Conservation (phyloP, 2,888 invertebrate species). For the Acleris sparsana region DNA sequence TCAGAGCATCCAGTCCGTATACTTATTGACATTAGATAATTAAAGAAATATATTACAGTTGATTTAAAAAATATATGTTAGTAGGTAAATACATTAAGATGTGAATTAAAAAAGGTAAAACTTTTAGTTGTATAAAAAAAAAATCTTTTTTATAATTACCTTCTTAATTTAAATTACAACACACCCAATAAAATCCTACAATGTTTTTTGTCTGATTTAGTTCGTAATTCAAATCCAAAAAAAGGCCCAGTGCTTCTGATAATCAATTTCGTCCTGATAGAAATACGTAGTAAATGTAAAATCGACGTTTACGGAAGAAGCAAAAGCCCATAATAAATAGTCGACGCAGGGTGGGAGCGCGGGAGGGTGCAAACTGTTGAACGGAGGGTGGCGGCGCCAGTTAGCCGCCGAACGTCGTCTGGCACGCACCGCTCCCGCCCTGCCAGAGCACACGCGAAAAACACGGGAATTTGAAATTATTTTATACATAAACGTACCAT, state of each 20-base stretch:
- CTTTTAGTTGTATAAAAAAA: too few species aligned
- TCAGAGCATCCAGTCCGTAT: too few species aligned
- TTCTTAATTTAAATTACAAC: too few species aligned
- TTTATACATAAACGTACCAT: conserved; percentile 4
- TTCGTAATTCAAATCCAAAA: not conserved
- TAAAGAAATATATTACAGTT: too few species aligned
- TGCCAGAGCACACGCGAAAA: conserved; percentile 41
- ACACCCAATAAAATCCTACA: too few species aligned
- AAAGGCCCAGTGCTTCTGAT: not conserved
- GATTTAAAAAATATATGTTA: too few species aligned
- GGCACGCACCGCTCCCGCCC: conserved; percentile 52
- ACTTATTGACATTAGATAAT: too few species aligned
- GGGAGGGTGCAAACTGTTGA: conserved; percentile 81
- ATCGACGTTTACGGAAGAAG: conserved; percentile 26
- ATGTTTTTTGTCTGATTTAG: too few species aligned
- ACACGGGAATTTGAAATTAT: conserved; percentile 3
- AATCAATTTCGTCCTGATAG: not conserved
- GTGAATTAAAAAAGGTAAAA: too few species aligned
- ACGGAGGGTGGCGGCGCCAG: conserved; percentile 76
- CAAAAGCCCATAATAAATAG: conserved; percentile 35
- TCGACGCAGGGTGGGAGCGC: conserved; percentile 51
- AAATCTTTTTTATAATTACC: too few species aligned
- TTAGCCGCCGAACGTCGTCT: conserved; percentile 65
- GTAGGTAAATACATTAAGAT: too few species aligned
- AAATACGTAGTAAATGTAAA: conserved; percentile 20